These are phyloP conservation scores for Nyctibius bracteatus DNA, from an alignment of 2,113 vertebrate species.

Conservation along the genomic window DNA sequence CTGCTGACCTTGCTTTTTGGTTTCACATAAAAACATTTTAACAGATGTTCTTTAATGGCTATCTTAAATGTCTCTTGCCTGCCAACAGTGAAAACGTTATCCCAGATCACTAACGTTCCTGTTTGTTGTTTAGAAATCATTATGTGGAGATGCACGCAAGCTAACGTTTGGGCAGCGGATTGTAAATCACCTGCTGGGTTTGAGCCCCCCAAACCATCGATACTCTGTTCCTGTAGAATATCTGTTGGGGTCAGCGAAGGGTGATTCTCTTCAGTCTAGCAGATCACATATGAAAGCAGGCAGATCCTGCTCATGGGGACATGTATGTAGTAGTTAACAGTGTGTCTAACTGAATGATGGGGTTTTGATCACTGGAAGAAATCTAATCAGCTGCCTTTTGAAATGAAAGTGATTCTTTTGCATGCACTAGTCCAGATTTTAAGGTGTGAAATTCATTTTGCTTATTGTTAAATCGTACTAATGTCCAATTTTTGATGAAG, in stretches of 20 bases:
- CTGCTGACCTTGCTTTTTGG: neutral
- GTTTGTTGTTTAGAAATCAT: slow-evolving; percentile 77
- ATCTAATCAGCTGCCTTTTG: slow-evolving; percentile 47
- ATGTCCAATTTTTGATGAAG: neutral
- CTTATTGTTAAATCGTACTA: neutral
- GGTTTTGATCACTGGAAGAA: slow-evolving; percentile 62
- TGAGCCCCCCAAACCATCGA: slow-evolving; percentile 83
- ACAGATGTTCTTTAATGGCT: neutral
- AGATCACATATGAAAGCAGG: slow-evolving; percentile 78
- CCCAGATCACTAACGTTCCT: slow-evolving; percentile 59
- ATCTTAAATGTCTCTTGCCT: neutral
- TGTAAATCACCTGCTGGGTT: slow-evolving; percentile 94
- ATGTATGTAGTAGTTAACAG: slow-evolving; percentile 84
- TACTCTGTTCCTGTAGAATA: slow-evolving; percentile 84
- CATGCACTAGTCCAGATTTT: slow-evolving; percentile 68
- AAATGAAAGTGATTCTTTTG: slow-evolving; percentile 65
- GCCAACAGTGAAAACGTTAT: neutral
- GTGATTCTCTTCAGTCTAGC: slow-evolving; percentile 70
- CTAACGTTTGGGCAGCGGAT: slow-evolving; percentile 91
- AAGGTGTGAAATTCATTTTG: slow-evolving; percentile 45
- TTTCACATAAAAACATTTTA: neutral
- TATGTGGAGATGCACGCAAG: slow-evolving; percentile 83
- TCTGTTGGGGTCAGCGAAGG: slow-evolving; percentile 78
- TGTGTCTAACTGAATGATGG: slow-evolving; percentile 63
- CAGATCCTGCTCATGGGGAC: slow-evolving; percentile 94